A percentile compares a stretch with the other conserved stretches of the same genome.
phyloP scores from a whole-genome alignment of 2,797 vertebrate genomes.

The Ispidina lecontei region DNA sequence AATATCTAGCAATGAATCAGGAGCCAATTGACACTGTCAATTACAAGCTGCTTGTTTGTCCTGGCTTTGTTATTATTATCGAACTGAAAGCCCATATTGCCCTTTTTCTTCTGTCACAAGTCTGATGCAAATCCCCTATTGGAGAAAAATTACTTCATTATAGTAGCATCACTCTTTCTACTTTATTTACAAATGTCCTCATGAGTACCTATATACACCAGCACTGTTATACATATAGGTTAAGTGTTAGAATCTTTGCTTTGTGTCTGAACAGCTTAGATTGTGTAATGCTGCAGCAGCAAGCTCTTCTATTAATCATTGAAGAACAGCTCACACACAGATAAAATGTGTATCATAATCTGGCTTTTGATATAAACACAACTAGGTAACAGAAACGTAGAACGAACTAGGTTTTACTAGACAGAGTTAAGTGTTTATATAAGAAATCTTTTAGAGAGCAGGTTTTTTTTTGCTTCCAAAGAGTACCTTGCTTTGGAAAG shows the following conservation, averaged over 20 bases:
- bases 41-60: neutral
- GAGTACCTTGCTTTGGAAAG: neutral
- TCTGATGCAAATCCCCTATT: neutral
- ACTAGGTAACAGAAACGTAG: constrained; percentile 9
- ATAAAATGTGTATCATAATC: constrained; percentile 36
- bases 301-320: constrained; percentile 3
- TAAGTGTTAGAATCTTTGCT: neutral
- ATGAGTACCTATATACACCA: neutral
- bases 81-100: neutral
- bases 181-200: neutral
- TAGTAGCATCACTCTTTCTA: neutral
- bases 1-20: neutral
- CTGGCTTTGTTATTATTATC: neutral
- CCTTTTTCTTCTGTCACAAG: neutral
- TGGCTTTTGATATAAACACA: neutral
- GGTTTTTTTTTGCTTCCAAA: neutral
- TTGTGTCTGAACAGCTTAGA: neutral
- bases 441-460: neutral
- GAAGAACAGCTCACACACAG: constrained; percentile 28
- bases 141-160: neutral
- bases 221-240: neutral
- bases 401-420: neutral
- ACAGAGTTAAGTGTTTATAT: neutral
- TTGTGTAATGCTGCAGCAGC: neutral
- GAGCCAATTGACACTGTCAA: neutral